Evolutionary conservation across 2,113 vertebrate genomes (phyloP).

Genomic region (Leucopsar rothschildi): DNA sequence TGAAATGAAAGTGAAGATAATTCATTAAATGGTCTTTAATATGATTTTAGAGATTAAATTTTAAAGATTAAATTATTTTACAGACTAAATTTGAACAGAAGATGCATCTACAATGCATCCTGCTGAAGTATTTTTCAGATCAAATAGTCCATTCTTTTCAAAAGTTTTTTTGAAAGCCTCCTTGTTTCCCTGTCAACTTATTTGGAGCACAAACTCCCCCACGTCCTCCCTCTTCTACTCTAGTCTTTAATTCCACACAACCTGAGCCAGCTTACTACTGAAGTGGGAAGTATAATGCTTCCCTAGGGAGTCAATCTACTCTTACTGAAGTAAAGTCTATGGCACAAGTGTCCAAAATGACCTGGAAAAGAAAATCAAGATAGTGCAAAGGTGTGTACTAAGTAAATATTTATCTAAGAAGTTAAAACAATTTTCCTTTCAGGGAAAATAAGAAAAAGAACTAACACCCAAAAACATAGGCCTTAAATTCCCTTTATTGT

Average conservation of each 20-base stretch:
- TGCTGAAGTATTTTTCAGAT: background rate
- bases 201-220: background rate
- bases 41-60: background rate
- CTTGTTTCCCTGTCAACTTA: background rate
- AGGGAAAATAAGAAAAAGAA: background rate
- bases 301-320: background rate
- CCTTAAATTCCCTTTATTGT: background rate
- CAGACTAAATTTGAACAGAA: background rate
- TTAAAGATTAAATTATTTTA: background rate
- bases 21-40: background rate
- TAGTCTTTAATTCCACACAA: background rate
- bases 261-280: background rate
- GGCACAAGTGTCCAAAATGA: background rate
- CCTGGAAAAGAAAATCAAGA: background rate
- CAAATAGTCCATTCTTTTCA: background rate
- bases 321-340: background rate
- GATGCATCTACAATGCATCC: background rate
- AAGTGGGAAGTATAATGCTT: background rate
- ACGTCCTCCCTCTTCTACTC: background rate
- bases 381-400: background rate
- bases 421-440: background rate
- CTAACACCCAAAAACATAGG: background rate
- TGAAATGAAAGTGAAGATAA: background rate
- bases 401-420: background rate
- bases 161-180: background rate